These are phyloP conservation scores for Ricordea florida DNA, from an alignment of 92 coral and sea anemone genomes.

Conservation along the genomic window DNA sequence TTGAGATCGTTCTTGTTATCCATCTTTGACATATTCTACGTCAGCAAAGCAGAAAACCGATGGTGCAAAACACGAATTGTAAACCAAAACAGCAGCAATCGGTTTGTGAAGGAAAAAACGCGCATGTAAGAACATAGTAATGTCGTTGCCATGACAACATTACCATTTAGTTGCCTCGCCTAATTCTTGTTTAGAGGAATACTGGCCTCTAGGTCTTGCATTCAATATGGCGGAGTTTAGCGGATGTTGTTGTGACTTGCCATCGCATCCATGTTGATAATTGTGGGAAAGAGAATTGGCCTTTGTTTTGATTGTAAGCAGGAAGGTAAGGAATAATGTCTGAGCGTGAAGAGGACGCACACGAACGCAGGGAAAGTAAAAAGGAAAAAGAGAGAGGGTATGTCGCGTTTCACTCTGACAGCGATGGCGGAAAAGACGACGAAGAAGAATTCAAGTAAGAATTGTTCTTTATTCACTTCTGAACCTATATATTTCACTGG, in stretches of 20 bases:
- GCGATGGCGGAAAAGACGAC: conserved; percentile 82
- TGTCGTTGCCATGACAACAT: conserved; percentile 40
- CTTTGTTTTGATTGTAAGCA: conserved; percentile 13
- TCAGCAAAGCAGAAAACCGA: no score
- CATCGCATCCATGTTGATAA: not conserved
- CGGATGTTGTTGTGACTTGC: not conserved
- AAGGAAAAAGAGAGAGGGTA: conserved; percentile 94
- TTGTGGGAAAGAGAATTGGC: not conserved
- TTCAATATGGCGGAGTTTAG: conserved; percentile 78
- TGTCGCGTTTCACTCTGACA: conserved; percentile 92
- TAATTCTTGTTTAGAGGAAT: not conserved
- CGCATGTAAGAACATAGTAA: no score
- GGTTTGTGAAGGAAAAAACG: no score
- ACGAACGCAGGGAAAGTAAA: conserved; percentile 81
- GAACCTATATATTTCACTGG: no score
- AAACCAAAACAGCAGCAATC: no score
- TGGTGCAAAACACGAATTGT: no score
- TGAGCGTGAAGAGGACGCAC: conserved; percentile 87
- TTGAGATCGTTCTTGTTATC: conserved; percentile 90
- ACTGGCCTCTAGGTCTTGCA: conserved; percentile 3
- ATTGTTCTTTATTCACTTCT: not conserved
- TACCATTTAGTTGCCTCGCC: conserved; percentile 13
- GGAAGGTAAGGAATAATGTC: conserved; percentile 55
- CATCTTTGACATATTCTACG: conserved; percentile 45
- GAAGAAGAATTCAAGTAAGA: conserved; percentile 63